Percentiles rank a stretch among this genome's conserved stretches.
phyloP scores from a whole-genome alignment of 2,888 invertebrate genomes.

The Epirrhoe alternata region DNA sequence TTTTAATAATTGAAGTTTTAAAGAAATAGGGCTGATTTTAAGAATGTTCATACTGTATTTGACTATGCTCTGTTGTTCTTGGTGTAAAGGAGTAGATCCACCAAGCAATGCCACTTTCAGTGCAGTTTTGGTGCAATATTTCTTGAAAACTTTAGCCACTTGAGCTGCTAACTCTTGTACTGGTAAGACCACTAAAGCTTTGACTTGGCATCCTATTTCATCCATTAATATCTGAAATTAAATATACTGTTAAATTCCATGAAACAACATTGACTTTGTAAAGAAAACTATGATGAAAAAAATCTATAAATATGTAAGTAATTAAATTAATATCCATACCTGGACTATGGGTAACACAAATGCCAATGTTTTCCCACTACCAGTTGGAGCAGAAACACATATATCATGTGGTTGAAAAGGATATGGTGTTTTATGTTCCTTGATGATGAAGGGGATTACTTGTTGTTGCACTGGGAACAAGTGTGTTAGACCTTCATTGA shows the following conservation, averaged over 20 bases:
- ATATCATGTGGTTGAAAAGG: conserved; percentile 93
- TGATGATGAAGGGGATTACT: conserved; percentile 91
- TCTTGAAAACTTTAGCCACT: conserved; percentile 92
- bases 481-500: conserved; percentile 88
- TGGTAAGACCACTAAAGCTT: conserved; percentile 96
- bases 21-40: background rate
- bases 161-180: conserved; percentile 96
- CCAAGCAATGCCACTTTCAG: conserved; percentile 89
- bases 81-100: conserved; percentile 87
- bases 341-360: conserved; percentile 97
- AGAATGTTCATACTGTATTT: conserved; percentile 67
- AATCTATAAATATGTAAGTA: background rate
- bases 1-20: background rate
- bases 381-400: conserved; percentile 98
- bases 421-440: conserved; percentile 84
- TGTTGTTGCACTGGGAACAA: conserved; percentile 94
- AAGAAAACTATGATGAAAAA: background rate
- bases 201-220: conserved; percentile 87
- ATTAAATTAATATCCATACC: conserved; percentile 59
- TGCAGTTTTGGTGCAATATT: conserved; percentile 87
- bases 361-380: conserved; percentile 98
- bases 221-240: conserved; percentile 82
- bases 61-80: conserved; percentile 88
- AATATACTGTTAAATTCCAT: background rate
- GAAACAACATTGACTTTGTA: too few relatives aligned